These are phyloP conservation scores for Drosophila nigricruria DNA, from an alignment of 2,888 invertebrate species.

Conservation along the genomic window DNA sequence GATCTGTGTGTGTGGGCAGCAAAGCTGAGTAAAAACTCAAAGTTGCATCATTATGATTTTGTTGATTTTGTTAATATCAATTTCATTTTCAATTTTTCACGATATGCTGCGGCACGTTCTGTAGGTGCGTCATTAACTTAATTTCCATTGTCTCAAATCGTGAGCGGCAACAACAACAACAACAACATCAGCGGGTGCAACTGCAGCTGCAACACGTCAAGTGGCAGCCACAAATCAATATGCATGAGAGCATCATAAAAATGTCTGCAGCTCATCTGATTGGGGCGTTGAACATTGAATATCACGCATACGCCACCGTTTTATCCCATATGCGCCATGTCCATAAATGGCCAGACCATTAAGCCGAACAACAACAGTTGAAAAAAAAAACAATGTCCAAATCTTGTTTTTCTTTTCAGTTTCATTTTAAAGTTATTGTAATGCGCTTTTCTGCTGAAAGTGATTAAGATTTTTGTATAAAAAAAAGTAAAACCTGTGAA, in stretches of 20 bases:
- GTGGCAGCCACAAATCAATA: constrained; percentile 47
- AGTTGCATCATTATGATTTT: constrained; percentile 24
- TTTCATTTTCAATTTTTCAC: constrained; percentile 36
- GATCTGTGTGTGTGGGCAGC: constrained; percentile 25
- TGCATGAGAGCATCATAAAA: constrained; percentile 42
- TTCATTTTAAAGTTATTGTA: constrained; percentile 31
- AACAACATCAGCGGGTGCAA: constrained; percentile 11
- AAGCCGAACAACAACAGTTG: constrained; percentile 20
- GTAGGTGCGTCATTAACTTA: constrained; percentile 41
- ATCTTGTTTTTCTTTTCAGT: constrained; percentile 30
- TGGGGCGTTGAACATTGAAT: constrained; percentile 21
- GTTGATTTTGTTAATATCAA: constrained; percentile 23
- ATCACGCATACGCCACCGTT: constrained; percentile 53
- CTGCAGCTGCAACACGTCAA: constrained; percentile 36
- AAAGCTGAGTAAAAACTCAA: constrained; percentile 17
- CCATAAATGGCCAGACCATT: constrained; percentile 26
- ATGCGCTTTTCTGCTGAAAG: constrained; percentile 42
- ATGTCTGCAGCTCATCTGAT: constrained; percentile 29
- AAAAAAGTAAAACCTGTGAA: constrained; percentile 37
- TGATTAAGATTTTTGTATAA: constrained; percentile 15
- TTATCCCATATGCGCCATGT: constrained; percentile 29
- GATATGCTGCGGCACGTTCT: constrained; percentile 31
- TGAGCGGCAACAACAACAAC: constrained; percentile 24
- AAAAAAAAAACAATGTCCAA: constrained; percentile 31
- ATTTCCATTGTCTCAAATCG: constrained; percentile 41